A percentile compares a stretch with the other conserved stretches of the same genome.
phyloP scores from a whole-genome alignment of 2,888 invertebrate species.

The Folsomia candida region DNA sequence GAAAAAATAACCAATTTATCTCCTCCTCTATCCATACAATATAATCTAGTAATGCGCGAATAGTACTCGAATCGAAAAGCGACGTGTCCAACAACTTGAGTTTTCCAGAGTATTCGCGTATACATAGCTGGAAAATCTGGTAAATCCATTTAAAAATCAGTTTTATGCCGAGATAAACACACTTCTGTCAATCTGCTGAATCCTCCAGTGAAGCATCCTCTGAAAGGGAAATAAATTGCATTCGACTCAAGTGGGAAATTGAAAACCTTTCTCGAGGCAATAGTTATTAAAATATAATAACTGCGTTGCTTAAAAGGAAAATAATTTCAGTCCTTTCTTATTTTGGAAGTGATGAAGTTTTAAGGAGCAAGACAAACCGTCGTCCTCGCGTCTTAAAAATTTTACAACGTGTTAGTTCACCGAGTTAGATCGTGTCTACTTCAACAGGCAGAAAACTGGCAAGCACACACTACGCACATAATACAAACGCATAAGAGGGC shows the following conservation, averaged over 20 bases:
- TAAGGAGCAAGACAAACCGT: slow-evolving; percentile 9
- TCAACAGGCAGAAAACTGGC: too few species aligned
- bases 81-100: too few species aligned
- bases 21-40: too few species aligned
- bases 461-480: too few species aligned
- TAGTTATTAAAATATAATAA: slow-evolving; percentile 42
- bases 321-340: slow-evolving; percentile 5
- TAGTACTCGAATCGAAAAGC: too few species aligned
- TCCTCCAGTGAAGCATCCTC: not conserved
- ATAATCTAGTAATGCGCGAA: too few species aligned
- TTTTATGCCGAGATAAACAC: not conserved
- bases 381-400: not conserved
- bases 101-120: too few species aligned
- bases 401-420: not conserved
- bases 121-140: too few species aligned
- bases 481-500: too few species aligned
- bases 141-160: too few species aligned
- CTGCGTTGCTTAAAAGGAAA: slow-evolving; percentile 36
- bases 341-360: not conserved
- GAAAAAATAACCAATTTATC: too few species aligned
- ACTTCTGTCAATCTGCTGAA: not conserved
- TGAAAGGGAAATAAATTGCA: slow-evolving; percentile 15
- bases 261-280: slow-evolving; percentile 33
- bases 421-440: too few species aligned
- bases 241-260: slow-evolving; percentile 22